Conservation (phyloP, 2,888 invertebrate genomes). For the Lycophotia porphyrea region DNA sequence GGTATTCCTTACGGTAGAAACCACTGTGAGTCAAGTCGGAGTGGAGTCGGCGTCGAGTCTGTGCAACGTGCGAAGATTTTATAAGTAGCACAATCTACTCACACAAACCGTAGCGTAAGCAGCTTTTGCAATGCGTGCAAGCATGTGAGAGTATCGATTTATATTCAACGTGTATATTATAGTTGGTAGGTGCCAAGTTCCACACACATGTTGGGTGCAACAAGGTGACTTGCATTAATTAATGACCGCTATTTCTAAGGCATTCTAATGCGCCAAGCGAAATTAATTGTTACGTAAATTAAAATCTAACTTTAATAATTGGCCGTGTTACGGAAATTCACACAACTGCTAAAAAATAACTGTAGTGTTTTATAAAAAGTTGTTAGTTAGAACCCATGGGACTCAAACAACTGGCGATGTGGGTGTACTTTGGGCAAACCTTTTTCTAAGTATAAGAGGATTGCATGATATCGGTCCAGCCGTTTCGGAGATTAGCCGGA, state of each 20-base stretch:
- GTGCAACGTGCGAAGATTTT: background rate
- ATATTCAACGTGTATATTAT: slow-evolving; percentile 36
- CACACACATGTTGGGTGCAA: slow-evolving; percentile 23
- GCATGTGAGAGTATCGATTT: slow-evolving; percentile 30
- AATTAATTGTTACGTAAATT: background rate
- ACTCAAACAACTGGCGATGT: background rate
- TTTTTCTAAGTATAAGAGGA: background rate
- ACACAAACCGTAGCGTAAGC: background rate
- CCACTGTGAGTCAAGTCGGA: background rate
- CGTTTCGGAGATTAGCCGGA: too few relatives aligned
- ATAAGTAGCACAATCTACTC: slow-evolving; percentile 4
- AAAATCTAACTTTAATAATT: background rate
- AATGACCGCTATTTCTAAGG: background rate
- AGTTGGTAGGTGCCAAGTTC: slow-evolving; percentile 39
- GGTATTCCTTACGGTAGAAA: background rate
- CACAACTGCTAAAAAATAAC: background rate
- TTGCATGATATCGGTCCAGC: too few relatives aligned
- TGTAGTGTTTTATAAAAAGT: background rate
- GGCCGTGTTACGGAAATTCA: background rate
- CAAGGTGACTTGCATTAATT: slow-evolving; percentile 25
- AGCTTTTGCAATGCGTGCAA: slow-evolving; percentile 21
- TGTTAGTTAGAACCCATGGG: background rate
- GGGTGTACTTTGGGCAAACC: too few relatives aligned
- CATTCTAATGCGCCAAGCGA: background rate
- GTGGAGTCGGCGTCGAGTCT: background rate